Conservation (phyloP, 2,888 invertebrate species). For the Dynastes hyllus region DNA sequence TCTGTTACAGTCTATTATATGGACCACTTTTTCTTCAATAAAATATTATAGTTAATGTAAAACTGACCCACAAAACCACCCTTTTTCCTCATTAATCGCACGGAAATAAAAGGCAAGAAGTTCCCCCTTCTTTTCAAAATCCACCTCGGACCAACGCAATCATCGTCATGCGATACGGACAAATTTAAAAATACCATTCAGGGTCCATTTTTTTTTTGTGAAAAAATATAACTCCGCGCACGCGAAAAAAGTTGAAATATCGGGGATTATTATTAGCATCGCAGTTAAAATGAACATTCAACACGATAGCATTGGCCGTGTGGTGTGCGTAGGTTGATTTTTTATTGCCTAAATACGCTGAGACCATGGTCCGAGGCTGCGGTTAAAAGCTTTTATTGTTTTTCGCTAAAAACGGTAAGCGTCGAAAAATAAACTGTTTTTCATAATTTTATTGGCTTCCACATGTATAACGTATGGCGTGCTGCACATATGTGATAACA, state of each 20-base stretch:
- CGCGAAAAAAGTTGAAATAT: conserved; percentile 7
- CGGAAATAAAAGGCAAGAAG: too few species aligned
- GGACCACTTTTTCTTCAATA: too few species aligned
- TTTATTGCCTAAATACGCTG: conserved; percentile 25
- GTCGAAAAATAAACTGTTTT: conserved; percentile 36
- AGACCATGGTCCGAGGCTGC: conserved; percentile 6
- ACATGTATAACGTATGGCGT: too few species aligned
- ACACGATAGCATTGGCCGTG: neutral
- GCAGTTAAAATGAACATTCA: conserved; percentile 15
- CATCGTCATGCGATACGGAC: neutral
- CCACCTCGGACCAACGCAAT: too few species aligned
- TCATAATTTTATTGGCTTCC: conserved; percentile 22
- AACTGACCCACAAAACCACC: too few species aligned
- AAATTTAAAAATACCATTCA: neutral
- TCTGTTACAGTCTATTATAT: too few species aligned
- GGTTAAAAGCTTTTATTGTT: conserved; percentile 38
- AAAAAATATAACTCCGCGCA: too few species aligned
- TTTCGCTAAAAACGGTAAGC: conserved; percentile 12
- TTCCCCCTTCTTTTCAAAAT: too few species aligned
- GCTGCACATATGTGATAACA: too few species aligned
- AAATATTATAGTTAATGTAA: too few species aligned
- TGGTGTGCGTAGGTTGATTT: neutral
- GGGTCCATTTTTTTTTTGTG: neutral
- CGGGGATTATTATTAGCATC: conserved; percentile 6
- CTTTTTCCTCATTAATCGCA: too few species aligned